Base-by-base conservation (phyloP, 2,888 invertebrate genomes). In the Caenorhabditis angaria region DNA sequence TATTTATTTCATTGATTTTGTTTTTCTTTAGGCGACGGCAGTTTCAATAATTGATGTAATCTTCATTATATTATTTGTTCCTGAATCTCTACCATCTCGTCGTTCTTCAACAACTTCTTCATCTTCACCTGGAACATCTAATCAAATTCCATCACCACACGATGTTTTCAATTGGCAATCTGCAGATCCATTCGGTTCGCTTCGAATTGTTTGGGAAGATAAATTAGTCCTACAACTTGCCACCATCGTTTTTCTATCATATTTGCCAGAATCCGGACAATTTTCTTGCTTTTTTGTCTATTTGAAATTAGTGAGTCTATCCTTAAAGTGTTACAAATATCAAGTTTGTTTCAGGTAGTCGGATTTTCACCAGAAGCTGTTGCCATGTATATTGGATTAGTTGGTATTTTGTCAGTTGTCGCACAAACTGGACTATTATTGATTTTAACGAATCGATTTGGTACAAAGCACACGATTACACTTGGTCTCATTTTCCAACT, bases 261-360 rank as follows among this genome's bases (percentile, higher is more conserved):
- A 99, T 90, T 91, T 99, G 83, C 97, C 99, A 1, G 99, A 99
- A 90, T 90, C 91, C 50, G 97, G 97, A 81, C 96, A 99, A 90
- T 99, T 99, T 90, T 97, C 97, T 69, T 97, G 97, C 90, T 97
- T 99, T 90, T 99, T 99, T 90, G 97, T 99, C 86, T 99, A 99
- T 90, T 91, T 99, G 82, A 94, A 94, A 90, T 91, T 97, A 88
- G 95, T 92, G 87, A 88, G 90, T 67, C 12, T 54, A 24, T 18
- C 18, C 22, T 54, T 28, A 10, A 22, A 12, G 27, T 12, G 20
- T 54, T 24, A 10, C 20, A 14, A 22, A 54, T 24, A 10, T 14
- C 25, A 5, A 25, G 20, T 47, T 28, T 22, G 66, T 84, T 87
- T 27, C 87, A 91, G 91, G 91, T 95, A 87, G 95, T 99, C 93